Conservation (phyloP, 30 jellyfish, hydroid and myxozoan genomes). For the Hydractinia symbiolongicarpus region DNA sequence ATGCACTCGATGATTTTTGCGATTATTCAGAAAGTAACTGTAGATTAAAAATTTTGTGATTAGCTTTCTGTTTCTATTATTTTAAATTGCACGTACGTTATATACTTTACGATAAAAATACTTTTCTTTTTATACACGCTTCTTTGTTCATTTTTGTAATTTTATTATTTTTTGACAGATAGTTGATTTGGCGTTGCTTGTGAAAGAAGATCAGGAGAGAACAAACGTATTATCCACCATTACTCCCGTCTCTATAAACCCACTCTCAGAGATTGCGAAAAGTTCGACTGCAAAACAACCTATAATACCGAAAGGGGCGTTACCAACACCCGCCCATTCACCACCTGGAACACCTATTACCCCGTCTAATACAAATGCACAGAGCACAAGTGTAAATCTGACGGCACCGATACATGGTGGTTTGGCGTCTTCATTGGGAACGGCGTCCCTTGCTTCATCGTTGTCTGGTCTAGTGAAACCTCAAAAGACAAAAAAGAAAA, state of each 20-base stretch:
- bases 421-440: slow-evolving; percentile 93
- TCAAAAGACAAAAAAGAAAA: slow-evolving; percentile 87
- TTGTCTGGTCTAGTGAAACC: slow-evolving; percentile 76
- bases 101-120: too few species aligned
- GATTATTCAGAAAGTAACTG: neutral
- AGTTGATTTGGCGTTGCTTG: slow-evolving; percentile 91
- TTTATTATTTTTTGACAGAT: slow-evolving; percentile 34
- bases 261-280: slow-evolving; percentile 55
- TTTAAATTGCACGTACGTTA: too few species aligned
- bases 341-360: slow-evolving; percentile 82
- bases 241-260: slow-evolving; percentile 66
- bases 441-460: slow-evolving; percentile 92
- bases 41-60: neutral
- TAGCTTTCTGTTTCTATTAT: neutral
- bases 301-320: slow-evolving; percentile 37
- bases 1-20: neutral
- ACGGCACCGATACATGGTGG: slow-evolving; percentile 98
- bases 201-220: slow-evolving; percentile 80
- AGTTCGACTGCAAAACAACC: slow-evolving; percentile 37
- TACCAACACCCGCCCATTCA: slow-evolving; percentile 75
- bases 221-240: slow-evolving; percentile 40
- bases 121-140: too few species aligned
- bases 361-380: slow-evolving; percentile 5
- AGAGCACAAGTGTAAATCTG: slow-evolving; percentile 35
- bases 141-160: too few species aligned